Evolutionary conservation across 2,113 vertebrate species (phyloP).

Genomic region (Pachypanchax playfairii): DNA sequence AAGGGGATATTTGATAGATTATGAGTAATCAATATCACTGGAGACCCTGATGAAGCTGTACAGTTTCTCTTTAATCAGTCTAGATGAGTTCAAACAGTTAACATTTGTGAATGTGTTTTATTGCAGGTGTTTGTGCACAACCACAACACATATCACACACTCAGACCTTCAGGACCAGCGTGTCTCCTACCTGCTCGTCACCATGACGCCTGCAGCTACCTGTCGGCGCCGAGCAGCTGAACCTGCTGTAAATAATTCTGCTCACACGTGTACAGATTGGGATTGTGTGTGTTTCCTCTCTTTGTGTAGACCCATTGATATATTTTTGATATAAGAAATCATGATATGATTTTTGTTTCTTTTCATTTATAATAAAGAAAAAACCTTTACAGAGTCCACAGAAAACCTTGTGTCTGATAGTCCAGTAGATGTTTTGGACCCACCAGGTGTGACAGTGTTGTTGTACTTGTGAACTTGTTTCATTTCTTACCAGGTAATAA

Average conservation of each 20-base stretch:
- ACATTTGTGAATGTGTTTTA: neutral
- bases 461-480: slow-evolving; percentile 10
- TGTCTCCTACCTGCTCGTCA: slow-evolving; percentile 26
- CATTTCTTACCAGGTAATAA: slow-evolving; percentile 9
- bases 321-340: slow-evolving; percentile 83
- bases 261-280: slow-evolving; percentile 83
- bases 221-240: slow-evolving; percentile 14
- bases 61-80: neutral
- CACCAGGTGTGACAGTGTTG: slow-evolving; percentile 24
- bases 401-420: slow-evolving; percentile 20
- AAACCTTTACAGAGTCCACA: slow-evolving; percentile 20
- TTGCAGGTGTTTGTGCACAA: slow-evolving; percentile 26
- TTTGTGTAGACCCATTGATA: slow-evolving; percentile 78
- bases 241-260: slow-evolving; percentile 76
- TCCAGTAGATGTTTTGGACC: slow-evolving; percentile 9
- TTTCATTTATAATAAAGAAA: slow-evolving; percentile 54
- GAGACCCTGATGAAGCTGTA: no score
- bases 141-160: neutral
- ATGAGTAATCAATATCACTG: no score
- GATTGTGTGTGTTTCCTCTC: slow-evolving; percentile 73
- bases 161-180: slow-evolving; percentile 21
- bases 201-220: slow-evolving; percentile 41
- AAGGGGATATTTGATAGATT: no score
- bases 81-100: neutral
- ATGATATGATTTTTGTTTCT: slow-evolving; percentile 41